These are phyloP conservation scores for Gandaritis pyraliata DNA, from an alignment of 2,888 invertebrate species.

Conservation along the genomic window DNA sequence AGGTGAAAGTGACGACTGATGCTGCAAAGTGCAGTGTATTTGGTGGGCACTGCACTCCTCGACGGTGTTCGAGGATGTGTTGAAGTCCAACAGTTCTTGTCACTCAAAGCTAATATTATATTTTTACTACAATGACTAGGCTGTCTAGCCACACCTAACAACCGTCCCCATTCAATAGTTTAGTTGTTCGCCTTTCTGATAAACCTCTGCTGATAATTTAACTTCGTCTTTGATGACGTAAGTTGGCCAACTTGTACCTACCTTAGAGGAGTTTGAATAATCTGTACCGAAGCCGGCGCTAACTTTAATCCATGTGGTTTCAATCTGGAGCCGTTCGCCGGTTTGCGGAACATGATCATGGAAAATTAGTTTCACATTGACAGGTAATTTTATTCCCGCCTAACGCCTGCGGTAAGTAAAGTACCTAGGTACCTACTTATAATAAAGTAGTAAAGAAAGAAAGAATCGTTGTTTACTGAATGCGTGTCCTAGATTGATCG, in stretches of 20 bases:
- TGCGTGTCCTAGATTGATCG: no score
- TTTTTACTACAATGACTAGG: not conserved
- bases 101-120: no score
- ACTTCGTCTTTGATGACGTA: slow-evolving; percentile 34
- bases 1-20: no score
- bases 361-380: slow-evolving; percentile 2
- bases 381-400: not conserved
- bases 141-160: not conserved
- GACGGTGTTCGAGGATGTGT: no score
- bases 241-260: slow-evolving; percentile 32
- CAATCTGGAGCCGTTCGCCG: slow-evolving; percentile 17
- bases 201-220: slow-evolving; percentile 36
- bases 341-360: slow-evolving; percentile 14
- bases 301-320: slow-evolving; percentile 32
- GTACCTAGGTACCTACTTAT: no score
- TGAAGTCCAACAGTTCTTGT: no score
- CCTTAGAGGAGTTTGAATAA: slow-evolving; percentile 31
- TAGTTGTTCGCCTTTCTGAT: slow-evolving; percentile 33
- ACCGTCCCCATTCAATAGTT: slow-evolving; percentile 32
- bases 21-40: no score
- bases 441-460: no score
- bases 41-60: no score
- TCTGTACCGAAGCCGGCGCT: slow-evolving; percentile 26
- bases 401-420: no score
- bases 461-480: no score